These are phyloP conservation scores for Periparus ater DNA, from an alignment of 2,797 vertebrate species.

Conservation along the genomic window DNA sequence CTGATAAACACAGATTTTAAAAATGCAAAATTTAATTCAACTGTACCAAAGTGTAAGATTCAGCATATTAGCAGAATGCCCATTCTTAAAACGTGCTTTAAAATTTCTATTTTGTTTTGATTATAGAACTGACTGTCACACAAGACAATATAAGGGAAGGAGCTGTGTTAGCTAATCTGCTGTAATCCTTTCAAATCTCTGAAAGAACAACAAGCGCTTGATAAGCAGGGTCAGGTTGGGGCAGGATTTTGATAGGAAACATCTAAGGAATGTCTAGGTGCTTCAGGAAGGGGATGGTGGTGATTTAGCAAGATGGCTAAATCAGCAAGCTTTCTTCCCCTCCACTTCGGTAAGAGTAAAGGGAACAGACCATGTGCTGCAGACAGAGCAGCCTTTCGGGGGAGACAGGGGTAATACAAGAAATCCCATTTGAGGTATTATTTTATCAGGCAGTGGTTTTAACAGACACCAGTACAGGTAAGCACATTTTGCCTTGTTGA, in stretches of 20 bases:
- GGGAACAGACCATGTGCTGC: not conserved
- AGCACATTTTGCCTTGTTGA: not conserved
- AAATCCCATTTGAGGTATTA: rapidly evolving
- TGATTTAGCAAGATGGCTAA: constrained; percentile 18
- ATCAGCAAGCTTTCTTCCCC: not conserved
- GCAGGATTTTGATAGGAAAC: constrained; percentile 54
- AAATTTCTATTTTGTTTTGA: constrained; percentile 27
- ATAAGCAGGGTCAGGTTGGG: constrained; percentile 63
- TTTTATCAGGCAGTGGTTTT: not conserved
- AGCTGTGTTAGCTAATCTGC: constrained; percentile 49
- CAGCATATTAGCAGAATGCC: not conserved
- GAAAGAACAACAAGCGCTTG: constrained; percentile 47
- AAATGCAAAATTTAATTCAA: not conserved
- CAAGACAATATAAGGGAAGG: not conserved
- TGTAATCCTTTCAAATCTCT: constrained; percentile 57
- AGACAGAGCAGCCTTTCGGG: not conserved
- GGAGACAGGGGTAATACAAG: not conserved
- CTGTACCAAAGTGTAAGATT: not conserved
- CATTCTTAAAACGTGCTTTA: not conserved
- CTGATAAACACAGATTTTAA: constrained; percentile 9
- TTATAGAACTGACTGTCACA: not conserved
- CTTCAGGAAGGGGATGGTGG: constrained; percentile 46
- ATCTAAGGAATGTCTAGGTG: constrained; percentile 65
- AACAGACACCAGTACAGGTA: not conserved
- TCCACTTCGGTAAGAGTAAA: not conserved